Evolutionary conservation across 1,140 invertebrate genomes (phyloP), one percentile per base, ranked within the genome.

Genomic region (Pteromalus puparum): DNA sequence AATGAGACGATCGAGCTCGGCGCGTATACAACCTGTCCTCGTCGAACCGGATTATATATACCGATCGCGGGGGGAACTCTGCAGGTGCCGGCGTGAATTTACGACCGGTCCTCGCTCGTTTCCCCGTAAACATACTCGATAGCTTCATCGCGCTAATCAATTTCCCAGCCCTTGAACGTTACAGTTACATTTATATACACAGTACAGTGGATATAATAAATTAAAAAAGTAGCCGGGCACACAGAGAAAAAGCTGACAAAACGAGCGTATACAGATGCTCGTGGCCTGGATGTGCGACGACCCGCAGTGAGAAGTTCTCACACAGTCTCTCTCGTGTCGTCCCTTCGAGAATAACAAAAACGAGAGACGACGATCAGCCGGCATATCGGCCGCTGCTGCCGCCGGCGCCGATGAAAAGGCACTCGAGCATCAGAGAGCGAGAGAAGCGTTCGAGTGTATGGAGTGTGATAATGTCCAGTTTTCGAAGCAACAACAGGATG

Each of bases 291-390:
- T 90, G 89, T 91, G 90, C 89, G 90, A 89, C 89, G 88, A 83
- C 81, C 87, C 79, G 87, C 87, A 86, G 86, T 86, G 87, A 88
- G 84, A 86, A 86, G 88, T 90, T 91, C 91, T 90, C 90, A 91
- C 90, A 90, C 53, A 77, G 86, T 86, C 24, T 81, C 85, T n/a
- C n/a, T n/a, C n/a, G n/a, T n/a, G 53, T 26, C 1, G 82, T 86
- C 81, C 78, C 85, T 48, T 34, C 78, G 83, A 21, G 34, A 34
- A 73, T 21, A 34, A 73, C 18, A 34, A 73, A 38, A 73, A 53
- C 30, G 68, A 81, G 72, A 81, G 72, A 73, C 68, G 46, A 73
- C 68, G 68, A 72, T 67, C 72, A 61, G 81, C 30, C 80, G 80
- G 48, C 48, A 10, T 15, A 76, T 83, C 34, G 53, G n/a, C 24